A percentile compares a stretch with the other conserved stretches of the same genome.
phyloP scores from a whole-genome alignment of 2,113 vertebrate genomes.

The Aegithalos caudatus region DNA sequence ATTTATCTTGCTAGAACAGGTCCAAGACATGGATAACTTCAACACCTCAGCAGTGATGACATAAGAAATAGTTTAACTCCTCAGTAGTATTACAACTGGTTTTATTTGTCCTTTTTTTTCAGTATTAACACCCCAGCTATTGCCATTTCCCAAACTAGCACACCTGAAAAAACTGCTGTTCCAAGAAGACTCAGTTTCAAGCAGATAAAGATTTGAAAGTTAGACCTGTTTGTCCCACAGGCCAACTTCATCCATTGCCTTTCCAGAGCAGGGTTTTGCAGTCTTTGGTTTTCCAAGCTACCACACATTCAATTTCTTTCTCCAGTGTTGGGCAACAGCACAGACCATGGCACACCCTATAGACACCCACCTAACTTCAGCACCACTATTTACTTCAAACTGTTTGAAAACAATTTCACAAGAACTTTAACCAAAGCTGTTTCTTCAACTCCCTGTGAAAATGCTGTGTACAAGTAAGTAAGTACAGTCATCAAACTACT shows the following conservation, averaged over 20 bases:
- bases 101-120: not conserved
- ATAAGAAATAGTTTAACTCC: not conserved
- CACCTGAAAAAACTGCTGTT: not conserved
- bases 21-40: not conserved
- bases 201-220: not conserved
- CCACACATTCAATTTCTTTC: not conserved
- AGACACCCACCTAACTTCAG: not conserved
- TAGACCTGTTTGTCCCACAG: not conserved
- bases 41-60: not conserved
- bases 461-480: not conserved
- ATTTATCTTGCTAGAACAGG: not conserved
- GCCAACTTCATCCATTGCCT: not conserved
- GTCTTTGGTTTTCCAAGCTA: not conserved
- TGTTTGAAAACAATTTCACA: not conserved
- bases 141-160: not conserved
- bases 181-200: not conserved
- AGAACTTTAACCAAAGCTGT: not conserved
- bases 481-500: not conserved
- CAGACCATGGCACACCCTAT: not conserved
- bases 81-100: not conserved
- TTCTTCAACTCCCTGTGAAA: not conserved
- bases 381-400: not conserved
- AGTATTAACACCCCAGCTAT: not conserved
- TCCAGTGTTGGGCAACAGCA: not conserved
- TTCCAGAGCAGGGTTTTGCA: not conserved